A percentile compares a stretch with the other conserved stretches of the same genome.
phyloP scores from a whole-genome alignment of 2,888 invertebrate genomes.

The Ferrisia virgata region DNA sequence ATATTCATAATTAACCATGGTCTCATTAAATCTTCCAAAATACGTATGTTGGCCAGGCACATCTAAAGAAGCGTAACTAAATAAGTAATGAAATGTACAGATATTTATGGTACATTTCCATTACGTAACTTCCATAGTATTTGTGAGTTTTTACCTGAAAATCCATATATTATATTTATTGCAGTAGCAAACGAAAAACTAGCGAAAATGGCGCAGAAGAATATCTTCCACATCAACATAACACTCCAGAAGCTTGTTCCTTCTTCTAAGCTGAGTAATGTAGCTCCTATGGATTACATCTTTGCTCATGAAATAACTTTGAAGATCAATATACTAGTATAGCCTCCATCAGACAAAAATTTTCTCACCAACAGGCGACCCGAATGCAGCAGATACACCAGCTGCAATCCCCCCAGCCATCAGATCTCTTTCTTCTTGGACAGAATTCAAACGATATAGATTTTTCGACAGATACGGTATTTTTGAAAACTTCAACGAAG shows the following conservation, averaged over 20 bases:
- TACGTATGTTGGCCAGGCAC: conserved; percentile 39
- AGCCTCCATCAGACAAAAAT: background rate
- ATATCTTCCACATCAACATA: conserved; percentile 63
- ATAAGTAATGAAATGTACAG: too few species aligned
- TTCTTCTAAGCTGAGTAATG: conserved; percentile 64
- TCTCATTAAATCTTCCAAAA: conserved; percentile 50
- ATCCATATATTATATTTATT: background rate
- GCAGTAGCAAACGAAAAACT: conserved; percentile 44
- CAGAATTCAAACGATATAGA: conserved; percentile 58
- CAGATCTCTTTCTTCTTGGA: conserved; percentile 65
- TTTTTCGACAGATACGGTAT: background rate
- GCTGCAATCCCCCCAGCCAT: conserved; percentile 64
- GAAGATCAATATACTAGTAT: background rate
- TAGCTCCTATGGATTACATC: conserved; percentile 55
- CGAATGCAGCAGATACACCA: conserved; percentile 64
- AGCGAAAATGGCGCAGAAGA: conserved; percentile 57
- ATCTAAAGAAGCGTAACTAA: background rate
- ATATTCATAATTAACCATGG: conserved; percentile 52
- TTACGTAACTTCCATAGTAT: background rate
- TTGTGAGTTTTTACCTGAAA: background rate
- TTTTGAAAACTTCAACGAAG: background rate
- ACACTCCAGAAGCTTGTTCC: conserved; percentile 68
- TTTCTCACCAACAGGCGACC: conserved; percentile 56
- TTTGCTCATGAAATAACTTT: background rate
- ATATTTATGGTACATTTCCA: too few species aligned